Conservation (phyloP, 2,113 vertebrate genomes). For the Ardeotis arabs region DNA sequence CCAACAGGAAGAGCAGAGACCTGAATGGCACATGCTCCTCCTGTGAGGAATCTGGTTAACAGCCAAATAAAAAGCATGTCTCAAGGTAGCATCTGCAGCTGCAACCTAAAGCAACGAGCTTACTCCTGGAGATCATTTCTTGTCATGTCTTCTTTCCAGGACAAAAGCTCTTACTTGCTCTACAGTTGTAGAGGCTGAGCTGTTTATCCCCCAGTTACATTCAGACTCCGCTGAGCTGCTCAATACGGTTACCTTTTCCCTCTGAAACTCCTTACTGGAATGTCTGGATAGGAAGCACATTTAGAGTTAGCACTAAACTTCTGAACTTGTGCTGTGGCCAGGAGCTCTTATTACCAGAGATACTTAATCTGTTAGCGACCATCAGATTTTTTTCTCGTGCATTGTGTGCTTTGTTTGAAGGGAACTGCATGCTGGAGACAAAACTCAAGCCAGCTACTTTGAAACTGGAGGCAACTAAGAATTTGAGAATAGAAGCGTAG, state of each 20-base stretch:
- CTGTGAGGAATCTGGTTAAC: not conserved
- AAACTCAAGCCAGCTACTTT: not conserved
- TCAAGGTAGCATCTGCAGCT: not conserved
- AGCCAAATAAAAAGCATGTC: not conserved
- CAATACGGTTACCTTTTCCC: not conserved
- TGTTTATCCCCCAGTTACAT: not conserved
- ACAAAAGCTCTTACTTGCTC: not conserved
- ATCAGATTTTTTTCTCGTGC: not conserved
- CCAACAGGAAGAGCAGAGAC: not conserved
- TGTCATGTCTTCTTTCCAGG: not conserved
- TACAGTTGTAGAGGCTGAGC: not conserved
- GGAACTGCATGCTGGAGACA: not conserved
- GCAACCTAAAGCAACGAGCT: not conserved
- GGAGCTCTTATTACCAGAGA: not conserved
- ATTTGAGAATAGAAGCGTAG: not conserved
- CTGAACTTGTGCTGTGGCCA: not conserved
- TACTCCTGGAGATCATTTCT: not conserved
- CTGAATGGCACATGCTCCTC: not conserved
- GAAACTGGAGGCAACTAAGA: not conserved
- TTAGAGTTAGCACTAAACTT: not conserved
- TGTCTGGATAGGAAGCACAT: not conserved
- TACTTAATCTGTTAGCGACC: too few species aligned
- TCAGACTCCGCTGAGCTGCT: fast-evolving
- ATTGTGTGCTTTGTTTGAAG: not conserved
- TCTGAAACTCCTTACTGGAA: not conserved